Evolutionary conservation across 1,140 invertebrate genomes (phyloP), one percentile per base, ranked within the genome.

Genomic region (Pseudobourletiella spinata): DNA sequence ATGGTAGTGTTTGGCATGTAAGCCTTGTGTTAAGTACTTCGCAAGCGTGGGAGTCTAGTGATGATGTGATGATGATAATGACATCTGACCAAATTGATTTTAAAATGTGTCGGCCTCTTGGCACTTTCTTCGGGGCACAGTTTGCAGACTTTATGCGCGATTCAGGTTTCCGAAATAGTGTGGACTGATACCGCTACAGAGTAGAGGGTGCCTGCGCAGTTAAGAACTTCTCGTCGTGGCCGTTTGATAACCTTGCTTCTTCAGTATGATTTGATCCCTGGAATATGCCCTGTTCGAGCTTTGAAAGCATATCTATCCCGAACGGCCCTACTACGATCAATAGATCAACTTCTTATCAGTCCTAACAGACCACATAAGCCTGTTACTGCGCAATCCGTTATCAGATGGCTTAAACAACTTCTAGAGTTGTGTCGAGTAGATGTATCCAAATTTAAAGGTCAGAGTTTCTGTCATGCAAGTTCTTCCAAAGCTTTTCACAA

Each of bases 41-140:
- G 15, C 11, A 14, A 2, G 8, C 11, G 6, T 28, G 29, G 39
- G 16, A 20, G 8, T 16, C 30, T 8, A 16, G 26, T 1, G 16
- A 30, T 2, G n/a, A 15, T 2, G 18, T 61, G n/a, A n/a, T n/a
- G n/a, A n/a, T n/a, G n/a, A n/a, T n/a, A n/a, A n/a, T n/a, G n/a
- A 25, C 6, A 28, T 2, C 1, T 48, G 1, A 35, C 30, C 16
- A 35, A 44, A 14, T 28, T 55, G 3, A 28, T 48, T 8, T n/a
- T 43, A 3, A 61, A 61, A 24, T 29, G 54, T 1, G 48, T 35
- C 1, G n/a, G 28, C n/a, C 18, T 60, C 18, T 26, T 60, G 35
- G 48, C 48, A 1, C 24, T 60, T 6, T 30, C 35, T 0, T 39
- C 59, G 1, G 59, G 20, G 0, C 59, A 60, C 14, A 4, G 59